Base-by-base conservation (phyloP, 2,888 invertebrate genomes). In the Cremastobaeus sp. region DNA sequence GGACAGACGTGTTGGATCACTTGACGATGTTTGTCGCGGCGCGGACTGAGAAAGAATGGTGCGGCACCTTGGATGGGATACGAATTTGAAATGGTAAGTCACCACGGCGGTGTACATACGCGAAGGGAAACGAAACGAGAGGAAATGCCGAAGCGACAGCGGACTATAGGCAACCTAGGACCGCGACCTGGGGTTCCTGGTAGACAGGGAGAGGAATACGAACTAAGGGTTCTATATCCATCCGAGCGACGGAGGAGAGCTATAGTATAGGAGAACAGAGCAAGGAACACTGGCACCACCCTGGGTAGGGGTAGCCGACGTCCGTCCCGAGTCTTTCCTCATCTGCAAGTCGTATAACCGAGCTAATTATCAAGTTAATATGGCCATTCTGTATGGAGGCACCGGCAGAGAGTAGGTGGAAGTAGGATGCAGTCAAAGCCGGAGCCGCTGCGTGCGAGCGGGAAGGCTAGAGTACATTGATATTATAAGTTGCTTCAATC, bases 341-440 rank as follows among this genome's bases (percentile, higher is more conserved):
- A 94, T 94, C 93, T 93, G 93, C 93, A 93, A 93, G 93, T 93
- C 93, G 92, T 93, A 93, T 93, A 93, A 93, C 93, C 92, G 92
- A 92, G 92, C 93, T 94, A 94, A 94, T 94, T 94, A 94, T 93
- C 93, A 93, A 94, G 93, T 93, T 93, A 93, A 93, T 93, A 93
- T 92, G 93, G 93, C 91, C 91, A 92, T 92, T 92, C 91, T 90
- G 91, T 91, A 91, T 91, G 90, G 90, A 89, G 89, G 88, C 89
- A 89, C 85, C 84, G 83, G 85, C 74, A 70, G 74, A 74, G 77
- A 76, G 82, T 79, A 80, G 79, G 82, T 80, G 81, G 77, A 77
- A 82, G 84, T 74, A 81, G 81, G 85, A 83, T 76, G 80, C 64
- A 74, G 69, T 71, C 77, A 76, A 83, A 81, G 82, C 82, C 81